Base-by-base conservation (phyloP, 2,888 invertebrate genomes). In the Drosophila rellima region DNA sequence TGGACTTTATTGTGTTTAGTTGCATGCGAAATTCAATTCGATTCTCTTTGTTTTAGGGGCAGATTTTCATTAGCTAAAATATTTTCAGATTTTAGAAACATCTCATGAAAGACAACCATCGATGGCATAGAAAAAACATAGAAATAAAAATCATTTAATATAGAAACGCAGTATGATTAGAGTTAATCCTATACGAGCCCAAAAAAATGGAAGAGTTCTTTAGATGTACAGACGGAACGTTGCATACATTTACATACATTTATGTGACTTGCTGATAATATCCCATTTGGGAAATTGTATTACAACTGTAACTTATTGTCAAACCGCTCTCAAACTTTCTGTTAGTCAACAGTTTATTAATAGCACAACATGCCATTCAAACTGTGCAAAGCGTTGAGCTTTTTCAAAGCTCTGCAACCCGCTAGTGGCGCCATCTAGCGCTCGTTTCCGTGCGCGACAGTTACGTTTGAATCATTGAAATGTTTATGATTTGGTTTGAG, bases 371-470 rank as follows among this genome's bases (percentile, higher is more conserved):
- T 39, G 10, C 29, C 29, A n/a, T 29, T 57, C 29, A 57, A 57
- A 47, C 57, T 47, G 47, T 56, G 15, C 20, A 3, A 5, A 33
- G 31, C 40, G 3, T 44, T 11, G 26, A 56, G 71, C 71, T 70
- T 45, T 20, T 0, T 1, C 0, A 56, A 50, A 50, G 56, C 18
- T 31, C 31, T 17, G 13, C 48, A 50, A 33, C 5, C 0, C 3
- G 5, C 2, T 10, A 1, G 8, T 17, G 7, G 56, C 20, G 60
- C 67, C 71, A 60, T 56, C 71, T 72, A 56, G 17, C 13, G 66
- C 3, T n/a, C n/a, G 7, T 17, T 66, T 44, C 7, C 0, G 1
- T 7, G 7, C 1, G 2, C 3, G 17, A 11, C 42, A n/a, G 71
- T 72, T 72, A 18, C 20, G 8, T 48, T 66, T 23, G 0, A 62